Percentiles rank a stretch among this genome's conserved stretches.
Evolutionary conservation across 2,797 vertebrate genomes (phyloP).

Genomic region (Myiotriccus ornatus): DNA sequence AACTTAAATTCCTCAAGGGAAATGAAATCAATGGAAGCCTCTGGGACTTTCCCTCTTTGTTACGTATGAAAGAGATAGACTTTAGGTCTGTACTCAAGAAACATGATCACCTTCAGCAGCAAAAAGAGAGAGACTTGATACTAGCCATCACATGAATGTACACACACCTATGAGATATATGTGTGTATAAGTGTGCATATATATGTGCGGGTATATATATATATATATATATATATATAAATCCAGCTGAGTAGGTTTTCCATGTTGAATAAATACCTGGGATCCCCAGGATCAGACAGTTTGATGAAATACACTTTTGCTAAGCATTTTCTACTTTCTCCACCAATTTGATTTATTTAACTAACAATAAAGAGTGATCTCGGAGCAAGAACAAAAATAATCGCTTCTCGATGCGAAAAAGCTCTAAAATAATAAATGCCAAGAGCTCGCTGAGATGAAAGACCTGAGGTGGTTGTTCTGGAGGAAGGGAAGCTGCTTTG

Average conservation of each 20-base stretch:
- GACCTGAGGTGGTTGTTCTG: conserved; percentile 53
- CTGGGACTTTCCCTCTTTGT: conserved; percentile 29
- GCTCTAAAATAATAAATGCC: conserved; percentile 63
- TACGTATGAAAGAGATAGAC: conserved; percentile 34
- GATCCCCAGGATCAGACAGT: conserved; percentile 18
- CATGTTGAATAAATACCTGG: background rate
- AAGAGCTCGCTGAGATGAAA: conserved; percentile 37
- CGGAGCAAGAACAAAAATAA: conserved; percentile 43
- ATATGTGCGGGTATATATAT: background rate
- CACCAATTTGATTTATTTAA: conserved; percentile 53
- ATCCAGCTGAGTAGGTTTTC: background rate
- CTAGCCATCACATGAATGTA: background rate
- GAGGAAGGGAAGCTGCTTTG: conserved; percentile 61
- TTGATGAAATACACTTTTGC: conserved; percentile 15
- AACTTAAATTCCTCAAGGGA: conserved; percentile 49
- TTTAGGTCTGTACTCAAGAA: conserved; percentile 33
- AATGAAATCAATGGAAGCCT: conserved; percentile 39
- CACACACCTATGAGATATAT: background rate
- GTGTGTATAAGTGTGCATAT: background rate
- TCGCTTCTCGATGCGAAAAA: background rate
- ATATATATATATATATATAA: background rate
- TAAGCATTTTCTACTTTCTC: conserved; percentile 42
- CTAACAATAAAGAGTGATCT: conserved; percentile 51
- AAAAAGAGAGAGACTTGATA: background rate
- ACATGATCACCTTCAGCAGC: background rate